Conservation (phyloP, 2,888 invertebrate species). For the Amiota communis region DNA sequence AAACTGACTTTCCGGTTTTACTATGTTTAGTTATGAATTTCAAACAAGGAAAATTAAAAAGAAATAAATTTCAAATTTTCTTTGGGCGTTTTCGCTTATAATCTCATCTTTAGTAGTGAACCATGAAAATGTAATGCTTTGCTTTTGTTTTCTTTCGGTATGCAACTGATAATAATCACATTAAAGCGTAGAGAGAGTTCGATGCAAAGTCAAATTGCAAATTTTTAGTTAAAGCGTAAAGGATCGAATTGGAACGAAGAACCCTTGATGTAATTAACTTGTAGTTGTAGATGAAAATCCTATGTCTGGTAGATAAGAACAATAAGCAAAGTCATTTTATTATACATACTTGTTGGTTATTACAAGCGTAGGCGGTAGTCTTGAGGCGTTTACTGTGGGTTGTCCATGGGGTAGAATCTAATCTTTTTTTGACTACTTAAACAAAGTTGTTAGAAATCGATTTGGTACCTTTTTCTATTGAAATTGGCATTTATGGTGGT, state of each 20-base stretch:
- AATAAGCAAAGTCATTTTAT: no score
- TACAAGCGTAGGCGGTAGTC: constrained; percentile 12
- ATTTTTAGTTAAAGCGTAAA: not conserved
- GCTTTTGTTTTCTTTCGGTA: constrained; percentile 9
- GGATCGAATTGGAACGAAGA: not conserved
- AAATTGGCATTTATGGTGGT: constrained; percentile 15
- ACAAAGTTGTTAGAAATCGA: constrained; percentile 34
- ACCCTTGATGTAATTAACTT: constrained; percentile 21
- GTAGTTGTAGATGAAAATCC: not conserved
- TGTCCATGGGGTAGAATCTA: constrained; percentile 20
- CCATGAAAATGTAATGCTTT: constrained; percentile 24
- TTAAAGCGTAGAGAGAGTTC: constrained; percentile 18
- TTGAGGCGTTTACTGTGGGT: constrained; percentile 32
- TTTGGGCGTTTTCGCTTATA: constrained; percentile 25
- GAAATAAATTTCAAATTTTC: constrained; percentile 14
- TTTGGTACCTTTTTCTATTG: not conserved
- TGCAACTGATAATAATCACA: constrained; percentile 23
- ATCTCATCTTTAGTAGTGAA: not conserved
- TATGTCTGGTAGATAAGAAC: no score
- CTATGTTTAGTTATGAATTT: not conserved
- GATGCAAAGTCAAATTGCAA: constrained; percentile 17
- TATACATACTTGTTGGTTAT: no score
- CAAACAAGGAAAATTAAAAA: not conserved
- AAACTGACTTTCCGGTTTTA: not conserved
- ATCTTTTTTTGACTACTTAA: constrained; percentile 40